A percentile compares a stretch with the other conserved stretches of the same genome.
Conservation (phyloP, 1,140 invertebrate genomes). For the Micrasema minimum region DNA sequence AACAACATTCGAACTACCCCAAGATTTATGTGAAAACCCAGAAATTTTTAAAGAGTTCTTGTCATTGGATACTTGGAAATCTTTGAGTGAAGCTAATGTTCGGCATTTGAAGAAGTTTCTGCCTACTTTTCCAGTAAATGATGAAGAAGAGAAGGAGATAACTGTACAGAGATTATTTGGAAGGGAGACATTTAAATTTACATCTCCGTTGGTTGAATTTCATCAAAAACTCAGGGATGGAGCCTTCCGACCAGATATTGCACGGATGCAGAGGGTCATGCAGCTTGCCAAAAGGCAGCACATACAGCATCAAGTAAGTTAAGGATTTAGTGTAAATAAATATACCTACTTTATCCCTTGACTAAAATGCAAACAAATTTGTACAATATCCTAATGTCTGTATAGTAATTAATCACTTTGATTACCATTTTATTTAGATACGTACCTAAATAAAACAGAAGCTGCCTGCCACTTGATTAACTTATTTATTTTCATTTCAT, state of each 20-base stretch:
- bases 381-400: no score
- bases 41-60: slow-evolving; percentile 69
- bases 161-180: slow-evolving; percentile 70
- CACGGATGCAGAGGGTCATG: slow-evolving; percentile 56
- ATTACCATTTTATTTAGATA: no score
- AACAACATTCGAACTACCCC: slow-evolving; percentile 61
- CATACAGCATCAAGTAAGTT: slow-evolving; percentile 36
- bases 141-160: slow-evolving; percentile 69
- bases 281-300: slow-evolving; percentile 6
- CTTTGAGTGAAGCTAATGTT: slow-evolving; percentile 66
- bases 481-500: no score
- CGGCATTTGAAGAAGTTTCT: slow-evolving; percentile 70
- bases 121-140: slow-evolving; percentile 71
- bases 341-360: no score
- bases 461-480: no score
- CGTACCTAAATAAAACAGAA: no score
- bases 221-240: slow-evolving; percentile 72
- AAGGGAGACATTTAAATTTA: slow-evolving; percentile 73
- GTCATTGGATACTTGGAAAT: slow-evolving; percentile 68
- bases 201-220: slow-evolving; percentile 71
- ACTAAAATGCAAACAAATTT: no score
- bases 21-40: slow-evolving; percentile 66
- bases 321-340: no score
- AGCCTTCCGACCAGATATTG: slow-evolving; percentile 66
- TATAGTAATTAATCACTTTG: no score